phyloP scores from a whole-genome alignment of 2,888 invertebrate species.

The Acholoe squamosa region DNA sequence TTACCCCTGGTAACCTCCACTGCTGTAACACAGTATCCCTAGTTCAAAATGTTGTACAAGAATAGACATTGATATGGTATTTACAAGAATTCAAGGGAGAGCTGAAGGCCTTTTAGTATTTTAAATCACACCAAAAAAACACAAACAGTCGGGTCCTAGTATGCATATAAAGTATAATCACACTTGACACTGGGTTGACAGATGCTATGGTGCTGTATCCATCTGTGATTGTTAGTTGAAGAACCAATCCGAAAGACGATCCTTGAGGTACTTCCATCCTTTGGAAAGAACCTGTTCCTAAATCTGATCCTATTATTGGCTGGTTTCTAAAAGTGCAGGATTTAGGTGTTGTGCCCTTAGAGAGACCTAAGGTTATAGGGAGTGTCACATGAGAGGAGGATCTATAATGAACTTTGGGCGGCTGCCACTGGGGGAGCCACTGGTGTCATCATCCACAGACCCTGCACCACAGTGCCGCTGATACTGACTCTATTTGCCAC shows the following conservation, averaged over 20 bases:
- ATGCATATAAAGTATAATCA: too few species aligned
- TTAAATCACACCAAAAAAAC: too few species aligned
- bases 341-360: neutral
- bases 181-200: too few species aligned
- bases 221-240: neutral
- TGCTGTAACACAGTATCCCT: too few species aligned
- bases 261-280: neutral
- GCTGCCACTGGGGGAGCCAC: neutral
- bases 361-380: neutral
- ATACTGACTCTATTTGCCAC: conserved; percentile 19
- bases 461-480: neutral
- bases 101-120: too few species aligned
- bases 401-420: neutral
- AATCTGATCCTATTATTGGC: neutral
- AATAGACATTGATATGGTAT: too few species aligned
- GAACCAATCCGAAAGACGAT: neutral
- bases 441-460: neutral
- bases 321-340: neutral
- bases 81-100: too few species aligned
- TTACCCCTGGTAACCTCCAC: too few species aligned
- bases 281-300: neutral
- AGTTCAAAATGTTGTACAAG: too few species aligned
- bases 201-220: neutral
- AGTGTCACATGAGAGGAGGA: neutral
- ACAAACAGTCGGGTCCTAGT: too few species aligned